Base-by-base conservation (phyloP, 2,888 invertebrate genomes). In the Dascillus cervinus region DNA sequence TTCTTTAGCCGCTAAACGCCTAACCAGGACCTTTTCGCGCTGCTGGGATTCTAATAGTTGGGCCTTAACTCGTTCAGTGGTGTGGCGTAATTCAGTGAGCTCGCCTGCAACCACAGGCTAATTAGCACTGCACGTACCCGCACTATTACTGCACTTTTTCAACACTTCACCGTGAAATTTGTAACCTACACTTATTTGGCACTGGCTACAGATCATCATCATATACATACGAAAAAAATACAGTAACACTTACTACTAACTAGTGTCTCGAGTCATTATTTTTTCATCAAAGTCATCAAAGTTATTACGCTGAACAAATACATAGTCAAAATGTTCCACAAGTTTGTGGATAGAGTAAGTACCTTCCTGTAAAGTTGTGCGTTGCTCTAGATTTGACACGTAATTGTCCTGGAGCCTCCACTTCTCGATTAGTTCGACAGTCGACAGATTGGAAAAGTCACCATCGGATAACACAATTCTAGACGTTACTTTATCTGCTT, bases 1-100 rank as follows among this genome's bases (percentile, higher is more conserved):
- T 62, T 96, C 96, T 69, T 96, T 96, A 45, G 88, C 85, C 39
- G 94, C 87, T 47, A 96, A 75, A 55, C 92, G 75, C 56, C 94
- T 82, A 50, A 94, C 85, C 50, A 96, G 77, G 44, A 92, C 82
- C 67, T 89, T 89, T 66, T 96, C 95, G 53, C 91, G 77, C 52
- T 91, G 81, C 56, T 87, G 84, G 43, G 89, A 82, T 61, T 95
- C 95, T 33, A 77, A 72, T 58, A 83, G 80, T 62, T 90, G 89
- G 52, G 81, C 79, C 55, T 81, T 81, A 56, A 82, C 71, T 58
- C 83, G 82, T 50, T 85, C 83, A 66, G 85, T 84, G 52, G 80
- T 73, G 65, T 86, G 82, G 66, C 79, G 78, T 60, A 81, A 69
- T 58, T 76, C 77, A 62, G 73, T 70, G 65, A 82, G 63, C 63